A percentile compares a stretch with the other conserved stretches of the same genome.
Conservation (phyloP, 2,113 vertebrate species). For the Sialia sialis region DNA sequence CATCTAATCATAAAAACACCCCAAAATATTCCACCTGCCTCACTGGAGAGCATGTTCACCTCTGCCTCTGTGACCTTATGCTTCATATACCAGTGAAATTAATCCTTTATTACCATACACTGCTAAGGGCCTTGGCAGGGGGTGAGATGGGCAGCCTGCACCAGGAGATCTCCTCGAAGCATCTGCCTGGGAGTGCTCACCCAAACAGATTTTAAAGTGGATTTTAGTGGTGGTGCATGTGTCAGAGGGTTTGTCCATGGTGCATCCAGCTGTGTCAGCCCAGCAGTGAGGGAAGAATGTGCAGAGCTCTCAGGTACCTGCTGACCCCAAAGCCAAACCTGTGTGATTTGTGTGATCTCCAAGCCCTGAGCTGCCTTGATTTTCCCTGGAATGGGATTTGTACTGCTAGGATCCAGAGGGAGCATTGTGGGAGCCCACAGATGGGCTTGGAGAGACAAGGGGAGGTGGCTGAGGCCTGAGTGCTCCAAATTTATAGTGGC, state of each 20-base stretch:
- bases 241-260: background rate
- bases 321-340: background rate
- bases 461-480: background rate
- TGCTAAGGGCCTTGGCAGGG: background rate
- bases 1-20: background rate
- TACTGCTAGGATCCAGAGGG: accelerated
- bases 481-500: conserved; percentile 11
- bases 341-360: background rate
- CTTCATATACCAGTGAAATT: background rate
- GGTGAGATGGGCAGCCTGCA: background rate
- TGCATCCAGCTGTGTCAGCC: background rate
- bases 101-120: background rate
- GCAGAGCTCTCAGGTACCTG: background rate
- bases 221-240: background rate
- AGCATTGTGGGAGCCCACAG: accelerated
- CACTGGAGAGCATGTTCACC: background rate
- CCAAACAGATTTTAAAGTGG: background rate
- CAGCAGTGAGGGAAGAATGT: accelerated
- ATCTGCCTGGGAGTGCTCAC: background rate
- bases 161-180: background rate
- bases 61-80: background rate
- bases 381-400: background rate
- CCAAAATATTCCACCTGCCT: background rate
- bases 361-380: background rate
- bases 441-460: accelerated